phyloP scores from a whole-genome alignment of 2,797 vertebrate species.

The Pipistrellus nathusii region DNA sequence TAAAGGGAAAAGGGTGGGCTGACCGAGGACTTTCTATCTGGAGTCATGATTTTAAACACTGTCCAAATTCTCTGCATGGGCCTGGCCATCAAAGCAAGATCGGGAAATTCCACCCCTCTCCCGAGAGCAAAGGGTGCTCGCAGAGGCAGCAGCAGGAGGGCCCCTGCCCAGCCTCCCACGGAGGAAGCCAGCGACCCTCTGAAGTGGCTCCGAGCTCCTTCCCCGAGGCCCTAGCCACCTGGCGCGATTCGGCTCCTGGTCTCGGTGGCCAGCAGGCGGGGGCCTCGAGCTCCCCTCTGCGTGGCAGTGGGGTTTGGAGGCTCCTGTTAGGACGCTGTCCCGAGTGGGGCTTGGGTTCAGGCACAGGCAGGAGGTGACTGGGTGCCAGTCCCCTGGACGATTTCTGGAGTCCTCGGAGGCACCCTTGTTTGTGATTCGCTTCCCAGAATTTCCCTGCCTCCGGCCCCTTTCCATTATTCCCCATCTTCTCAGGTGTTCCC shows the following conservation, averaged over 20 bases:
- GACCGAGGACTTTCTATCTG: neutral
- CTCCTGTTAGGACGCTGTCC: neutral
- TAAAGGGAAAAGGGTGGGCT: slow-evolving; percentile 34
- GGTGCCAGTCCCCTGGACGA: neutral
- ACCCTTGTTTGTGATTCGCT: neutral
- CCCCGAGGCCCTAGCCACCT: no score
- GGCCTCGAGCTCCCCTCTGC: neutral
- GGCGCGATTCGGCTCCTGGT: neutral
- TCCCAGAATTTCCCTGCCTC: neutral
- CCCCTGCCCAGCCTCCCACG: neutral
- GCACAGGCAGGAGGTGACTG: fast-evolving
- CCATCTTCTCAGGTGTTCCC: slow-evolving; percentile 57
- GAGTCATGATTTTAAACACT: neutral
- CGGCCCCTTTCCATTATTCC: slow-evolving; percentile 34
- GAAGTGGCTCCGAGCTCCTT: neutral
- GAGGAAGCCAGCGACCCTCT: neutral
- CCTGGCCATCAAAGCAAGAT: slow-evolving; percentile 21
- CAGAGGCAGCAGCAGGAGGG: neutral
- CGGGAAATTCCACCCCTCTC: neutral
- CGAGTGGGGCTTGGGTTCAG: neutral
- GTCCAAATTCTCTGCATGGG: neutral
- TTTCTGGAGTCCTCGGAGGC: neutral
- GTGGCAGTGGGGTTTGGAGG: neutral
- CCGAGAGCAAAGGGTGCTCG: neutral
- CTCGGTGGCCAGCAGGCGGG: no score